Conservation (phyloP, 2,888 invertebrate genomes). For the Schizaphis graminum region DNA sequence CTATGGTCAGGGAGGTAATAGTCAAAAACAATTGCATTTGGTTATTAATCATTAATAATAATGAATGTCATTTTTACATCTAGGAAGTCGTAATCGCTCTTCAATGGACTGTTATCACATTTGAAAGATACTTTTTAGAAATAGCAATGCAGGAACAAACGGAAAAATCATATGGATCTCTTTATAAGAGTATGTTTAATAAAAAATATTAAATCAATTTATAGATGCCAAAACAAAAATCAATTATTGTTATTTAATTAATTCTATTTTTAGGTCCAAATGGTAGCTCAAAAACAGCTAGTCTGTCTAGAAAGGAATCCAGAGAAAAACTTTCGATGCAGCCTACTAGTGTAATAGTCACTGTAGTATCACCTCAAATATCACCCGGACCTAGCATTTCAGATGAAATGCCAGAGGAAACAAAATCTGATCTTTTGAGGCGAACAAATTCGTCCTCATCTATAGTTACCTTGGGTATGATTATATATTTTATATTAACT, state of each 20-base stretch:
- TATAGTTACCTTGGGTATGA: constrained; percentile 55
- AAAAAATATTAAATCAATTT: neutral
- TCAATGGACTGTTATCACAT: constrained; percentile 87
- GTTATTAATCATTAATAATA: neutral
- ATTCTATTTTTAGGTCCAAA: constrained; percentile 39
- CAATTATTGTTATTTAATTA: neutral
- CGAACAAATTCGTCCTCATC: constrained; percentile 60
- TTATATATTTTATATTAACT: neutral
- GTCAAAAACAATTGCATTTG: neutral
- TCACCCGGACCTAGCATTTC: constrained; percentile 22
- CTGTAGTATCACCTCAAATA: constrained; percentile 33
- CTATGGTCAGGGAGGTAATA: constrained; percentile 82
- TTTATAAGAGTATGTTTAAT: constrained; percentile 51
- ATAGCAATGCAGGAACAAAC: constrained; percentile 77
- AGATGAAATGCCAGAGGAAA: constrained; percentile 53
- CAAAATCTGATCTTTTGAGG: constrained; percentile 55
- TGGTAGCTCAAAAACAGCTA: constrained; percentile 34
- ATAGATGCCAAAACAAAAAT: neutral
- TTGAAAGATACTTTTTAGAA: constrained; percentile 89
- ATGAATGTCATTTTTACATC: constrained; percentile 56
- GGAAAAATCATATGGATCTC: constrained; percentile 54
- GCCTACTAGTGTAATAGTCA: constrained; percentile 32
- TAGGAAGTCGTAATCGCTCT: constrained; percentile 88
- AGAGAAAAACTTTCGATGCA: constrained; percentile 25
- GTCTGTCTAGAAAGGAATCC: constrained; percentile 16